These are phyloP conservation scores for Rhombomys opimus DNA, from an alignment of 2,113 vertebrate species.

Conservation along the genomic window DNA sequence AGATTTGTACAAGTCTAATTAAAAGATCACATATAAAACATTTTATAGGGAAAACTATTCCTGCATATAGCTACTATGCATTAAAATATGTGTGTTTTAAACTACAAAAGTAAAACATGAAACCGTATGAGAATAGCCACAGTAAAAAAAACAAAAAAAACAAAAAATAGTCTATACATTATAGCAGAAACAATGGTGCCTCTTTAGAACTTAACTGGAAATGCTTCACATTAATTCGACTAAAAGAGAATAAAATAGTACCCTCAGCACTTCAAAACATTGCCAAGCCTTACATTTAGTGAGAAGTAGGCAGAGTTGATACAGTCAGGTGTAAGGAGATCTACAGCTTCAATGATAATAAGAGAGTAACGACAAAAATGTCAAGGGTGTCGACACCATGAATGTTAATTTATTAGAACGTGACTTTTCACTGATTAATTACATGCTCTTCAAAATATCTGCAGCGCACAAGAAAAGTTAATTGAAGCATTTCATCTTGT, in stretches of 20 bases:
- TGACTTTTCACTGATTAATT: slow-evolving; percentile 82
- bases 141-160: too few relatives aligned
- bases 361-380: slow-evolving; percentile 78
- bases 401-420: slow-evolving; percentile 80
- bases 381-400: slow-evolving; percentile 76
- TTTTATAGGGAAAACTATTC: slow-evolving; percentile 23
- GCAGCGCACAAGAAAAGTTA: slow-evolving; percentile 73
- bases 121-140: background rate
- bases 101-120: background rate
- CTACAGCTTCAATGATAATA: slow-evolving; percentile 68
- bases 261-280: slow-evolving; percentile 48
- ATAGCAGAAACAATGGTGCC: background rate
- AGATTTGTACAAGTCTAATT: background rate
- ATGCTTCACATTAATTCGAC: slow-evolving; percentile 47
- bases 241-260: background rate
- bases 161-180: slow-evolving; percentile 12
- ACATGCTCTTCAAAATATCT: slow-evolving; percentile 78
- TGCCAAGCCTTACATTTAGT: slow-evolving; percentile 28
- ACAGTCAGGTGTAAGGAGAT: slow-evolving; percentile 54
- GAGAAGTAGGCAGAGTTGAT: slow-evolving; percentile 45
- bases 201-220: slow-evolving; percentile 54
- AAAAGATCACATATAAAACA: background rate
- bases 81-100: slow-evolving; percentile 26
- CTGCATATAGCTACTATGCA: background rate
- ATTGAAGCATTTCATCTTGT: slow-evolving; percentile 78